Conservation (phyloP, 2,797 vertebrate species). For the Malurus splendens region DNA sequence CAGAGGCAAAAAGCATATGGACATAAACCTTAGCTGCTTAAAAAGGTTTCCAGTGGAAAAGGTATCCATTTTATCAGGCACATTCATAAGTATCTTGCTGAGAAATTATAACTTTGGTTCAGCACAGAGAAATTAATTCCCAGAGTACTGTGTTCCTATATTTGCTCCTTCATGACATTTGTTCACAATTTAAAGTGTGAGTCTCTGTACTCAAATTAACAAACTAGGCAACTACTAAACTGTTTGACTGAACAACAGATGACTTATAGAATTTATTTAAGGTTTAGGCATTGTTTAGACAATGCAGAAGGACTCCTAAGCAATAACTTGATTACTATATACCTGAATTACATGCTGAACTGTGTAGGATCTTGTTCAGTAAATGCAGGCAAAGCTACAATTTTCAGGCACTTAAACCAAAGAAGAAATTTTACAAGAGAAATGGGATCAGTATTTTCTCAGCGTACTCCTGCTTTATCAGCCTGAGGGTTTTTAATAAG, state of each 20-base stretch:
- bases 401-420: background rate
- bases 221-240: background rate
- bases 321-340: background rate
- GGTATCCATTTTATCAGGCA: background rate
- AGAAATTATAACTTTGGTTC: background rate
- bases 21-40: background rate
- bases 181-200: background rate
- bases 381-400: background rate
- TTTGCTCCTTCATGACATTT: background rate
- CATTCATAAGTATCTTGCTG: background rate
- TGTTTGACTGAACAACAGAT: background rate
- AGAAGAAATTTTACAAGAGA: background rate
- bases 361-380: background rate
- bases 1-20: background rate
- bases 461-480: background rate
- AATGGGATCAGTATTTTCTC: constrained; percentile 1
- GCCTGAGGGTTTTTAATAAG: background rate
- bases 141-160: background rate
- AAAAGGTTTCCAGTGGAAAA: background rate
- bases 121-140: constrained; percentile 3
- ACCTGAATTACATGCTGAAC: background rate
- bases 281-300: background rate
- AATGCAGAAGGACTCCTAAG: background rate
- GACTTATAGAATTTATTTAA: background rate
- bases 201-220: background rate